Evolutionary conservation across 2,888 invertebrate genomes (phyloP).

Genomic region (Crossocerus cetratus): DNA sequence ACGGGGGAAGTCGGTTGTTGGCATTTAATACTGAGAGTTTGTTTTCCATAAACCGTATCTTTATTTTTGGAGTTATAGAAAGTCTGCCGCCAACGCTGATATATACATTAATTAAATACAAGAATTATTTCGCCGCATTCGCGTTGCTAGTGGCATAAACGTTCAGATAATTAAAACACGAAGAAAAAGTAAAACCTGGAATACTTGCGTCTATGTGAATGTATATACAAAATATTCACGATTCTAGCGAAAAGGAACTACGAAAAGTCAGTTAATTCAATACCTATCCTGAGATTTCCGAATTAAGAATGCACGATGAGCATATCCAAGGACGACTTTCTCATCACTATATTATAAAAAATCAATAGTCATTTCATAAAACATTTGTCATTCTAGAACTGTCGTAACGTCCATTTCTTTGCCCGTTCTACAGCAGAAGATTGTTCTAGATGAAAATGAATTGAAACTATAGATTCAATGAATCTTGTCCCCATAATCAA

Average conservation of each 20-base stretch:
- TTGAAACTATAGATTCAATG: conserved; percentile 2
- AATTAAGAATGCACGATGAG: no score
- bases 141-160: conserved; percentile 21
- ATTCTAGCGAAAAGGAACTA: conserved; percentile 26
- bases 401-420: no score
- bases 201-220: conserved; percentile 21
- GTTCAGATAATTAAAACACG: conserved; percentile 31
- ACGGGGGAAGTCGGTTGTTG: no score
- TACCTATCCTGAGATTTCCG: conserved; percentile 13
- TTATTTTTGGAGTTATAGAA: conserved; percentile 43
- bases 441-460: background rate
- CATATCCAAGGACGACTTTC: background rate
- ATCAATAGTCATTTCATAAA: no score
- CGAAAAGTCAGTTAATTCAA: conserved; percentile 14
- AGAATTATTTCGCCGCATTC: conserved; percentile 29
- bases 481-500: conserved; percentile 73
- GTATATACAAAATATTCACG: conserved; percentile 36
- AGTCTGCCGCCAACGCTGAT: conserved; percentile 33
- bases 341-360: background rate
- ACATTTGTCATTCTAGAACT: no score
- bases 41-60: conserved; percentile 25
- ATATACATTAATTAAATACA: conserved; percentile 45
- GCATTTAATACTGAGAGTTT: background rate
- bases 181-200: conserved; percentile 18
- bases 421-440: no score